A percentile compares a stretch with the other conserved stretches of the same genome.
Evolutionary conservation across 53 echinoderm and acorn worm genomes (phyloP).

Genomic region (Zoroaster sp.): DNA sequence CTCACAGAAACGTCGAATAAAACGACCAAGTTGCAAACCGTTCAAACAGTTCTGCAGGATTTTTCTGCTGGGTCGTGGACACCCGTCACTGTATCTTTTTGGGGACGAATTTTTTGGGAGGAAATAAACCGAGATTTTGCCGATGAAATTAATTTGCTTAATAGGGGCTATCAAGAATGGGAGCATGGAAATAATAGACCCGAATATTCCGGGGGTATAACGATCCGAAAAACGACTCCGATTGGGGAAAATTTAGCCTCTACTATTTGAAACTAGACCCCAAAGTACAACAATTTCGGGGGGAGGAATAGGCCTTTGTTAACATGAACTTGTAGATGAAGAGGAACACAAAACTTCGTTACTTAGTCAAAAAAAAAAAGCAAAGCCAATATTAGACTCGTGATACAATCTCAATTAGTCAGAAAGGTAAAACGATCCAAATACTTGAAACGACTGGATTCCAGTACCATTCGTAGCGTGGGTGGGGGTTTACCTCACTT

Average conservation of each 20-base stretch:
- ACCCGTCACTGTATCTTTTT: slow-evolving; percentile 26
- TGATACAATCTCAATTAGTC: slow-evolving; percentile 22
- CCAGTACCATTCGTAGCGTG: too few species aligned
- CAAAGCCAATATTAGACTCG: not conserved
- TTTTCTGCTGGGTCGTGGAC: slow-evolving; percentile 1
- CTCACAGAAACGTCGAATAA: not conserved
- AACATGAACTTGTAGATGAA: too few species aligned
- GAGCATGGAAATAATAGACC: too few species aligned
- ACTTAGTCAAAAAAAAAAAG: slow-evolving; percentile 14
- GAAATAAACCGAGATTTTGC: too few species aligned
- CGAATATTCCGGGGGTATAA: too few species aligned
- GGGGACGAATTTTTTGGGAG: too few species aligned
- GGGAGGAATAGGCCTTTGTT: too few species aligned
- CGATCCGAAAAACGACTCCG: too few species aligned
- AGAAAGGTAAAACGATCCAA: slow-evolving; percentile 8
- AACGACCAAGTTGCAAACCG: not conserved
- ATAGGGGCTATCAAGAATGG: slow-evolving; percentile 56
- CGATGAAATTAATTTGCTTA: slow-evolving; percentile 54
- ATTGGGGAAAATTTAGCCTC: too few species aligned
- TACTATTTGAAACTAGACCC: too few species aligned
- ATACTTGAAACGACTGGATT: slow-evolving; percentile 28
- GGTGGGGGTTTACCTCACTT: slow-evolving; percentile 53
- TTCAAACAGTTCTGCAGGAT: not conserved
- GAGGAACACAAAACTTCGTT: not conserved
- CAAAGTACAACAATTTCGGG: too few species aligned